Conservation (phyloP, 92 coral and sea anemone genomes). For the Blastomussa wellsi region DNA sequence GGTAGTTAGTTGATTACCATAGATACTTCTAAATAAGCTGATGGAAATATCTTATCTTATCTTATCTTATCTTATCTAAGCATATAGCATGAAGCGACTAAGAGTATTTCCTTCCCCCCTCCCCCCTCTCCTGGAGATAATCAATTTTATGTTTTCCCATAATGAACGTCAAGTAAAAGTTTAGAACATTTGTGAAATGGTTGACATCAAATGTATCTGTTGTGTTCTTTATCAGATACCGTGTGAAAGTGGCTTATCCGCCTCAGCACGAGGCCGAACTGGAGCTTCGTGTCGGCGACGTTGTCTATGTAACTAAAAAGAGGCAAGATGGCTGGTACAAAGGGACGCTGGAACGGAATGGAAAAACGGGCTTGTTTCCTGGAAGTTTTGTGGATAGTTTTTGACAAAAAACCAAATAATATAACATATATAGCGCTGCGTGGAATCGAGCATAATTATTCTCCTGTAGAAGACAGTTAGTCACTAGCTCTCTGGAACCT, state of each 20-base stretch:
- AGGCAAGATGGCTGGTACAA: constrained; percentile 95
- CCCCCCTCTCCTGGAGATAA: too few relatives aligned
- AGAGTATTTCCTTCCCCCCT: too few relatives aligned
- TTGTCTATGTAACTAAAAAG: constrained; percentile 87
- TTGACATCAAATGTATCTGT: background rate
- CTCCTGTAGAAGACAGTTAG: too few relatives aligned
- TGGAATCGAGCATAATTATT: background rate
- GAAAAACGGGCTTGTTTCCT: constrained; percentile 93
- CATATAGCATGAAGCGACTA: too few relatives aligned
- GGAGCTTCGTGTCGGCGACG: constrained; percentile 89
- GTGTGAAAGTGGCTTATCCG: constrained; percentile 86
- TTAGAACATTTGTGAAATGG: background rate
- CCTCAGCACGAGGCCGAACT: constrained; percentile 93
- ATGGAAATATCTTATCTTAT: too few relatives aligned
- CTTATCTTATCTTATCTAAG: too few relatives aligned
- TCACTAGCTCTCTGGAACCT: too few relatives aligned
- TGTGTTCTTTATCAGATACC: constrained; percentile 62
- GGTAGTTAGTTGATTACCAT: too few relatives aligned
- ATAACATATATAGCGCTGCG: background rate
- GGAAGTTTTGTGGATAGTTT: constrained; percentile 86
- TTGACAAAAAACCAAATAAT: constrained; percentile 15
- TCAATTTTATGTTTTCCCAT: too few relatives aligned
- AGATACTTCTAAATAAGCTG: too few relatives aligned
- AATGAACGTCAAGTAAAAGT: background rate
- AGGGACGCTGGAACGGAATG: constrained; percentile 96